Evolutionary conservation across 2,888 invertebrate genomes (phyloP), one percentile per base, ranked within the genome.

Genomic region (Agrilus biguttatus): DNA sequence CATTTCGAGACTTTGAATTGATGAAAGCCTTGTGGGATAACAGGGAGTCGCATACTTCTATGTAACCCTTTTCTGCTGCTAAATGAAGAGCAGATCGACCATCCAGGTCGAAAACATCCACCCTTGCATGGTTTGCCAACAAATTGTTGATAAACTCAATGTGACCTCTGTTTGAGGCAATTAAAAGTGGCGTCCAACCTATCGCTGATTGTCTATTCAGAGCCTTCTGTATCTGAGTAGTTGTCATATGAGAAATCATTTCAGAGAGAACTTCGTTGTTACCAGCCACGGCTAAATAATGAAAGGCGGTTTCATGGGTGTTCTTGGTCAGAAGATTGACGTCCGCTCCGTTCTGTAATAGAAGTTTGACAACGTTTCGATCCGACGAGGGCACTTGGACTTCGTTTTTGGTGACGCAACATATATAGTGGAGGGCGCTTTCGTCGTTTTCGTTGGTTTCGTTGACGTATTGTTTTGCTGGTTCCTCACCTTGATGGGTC

Each of bases 71-170:
- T 66, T 96, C 93, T 1, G 95, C 92, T 12, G 95, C 93, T 54
- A 96, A 70, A 66, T 97, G 96, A 40, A 97, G 73, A 0, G 96
- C 96, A 3, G 96, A 96, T 56, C 96, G 72, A 32, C 90, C 90
- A 67, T 97, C 96, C 50, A 81, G 83, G 63, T 98, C 98, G 65
- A 99, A 99, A 0, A 98, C 97, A 63, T 98, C 98, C 14, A 98
- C 97, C 60, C 98, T 78, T 8, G 97, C 97, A 64, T 97, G 93
- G 66, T 96, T 92, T 34, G 84, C 76, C 45, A 96, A 72, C 44
- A 97, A 72, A 47, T 87, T 88, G 58, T 77, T 87, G 36, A 96
- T 92, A 53, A 97, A 79, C 59, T 91, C 89, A 72, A 89, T 83
- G 64, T 98, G 97, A 5, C 96, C 98, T 61, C 88, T 78, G 60